Base-by-base conservation (phyloP, 2,888 invertebrate genomes). In the Allacma fusca region DNA sequence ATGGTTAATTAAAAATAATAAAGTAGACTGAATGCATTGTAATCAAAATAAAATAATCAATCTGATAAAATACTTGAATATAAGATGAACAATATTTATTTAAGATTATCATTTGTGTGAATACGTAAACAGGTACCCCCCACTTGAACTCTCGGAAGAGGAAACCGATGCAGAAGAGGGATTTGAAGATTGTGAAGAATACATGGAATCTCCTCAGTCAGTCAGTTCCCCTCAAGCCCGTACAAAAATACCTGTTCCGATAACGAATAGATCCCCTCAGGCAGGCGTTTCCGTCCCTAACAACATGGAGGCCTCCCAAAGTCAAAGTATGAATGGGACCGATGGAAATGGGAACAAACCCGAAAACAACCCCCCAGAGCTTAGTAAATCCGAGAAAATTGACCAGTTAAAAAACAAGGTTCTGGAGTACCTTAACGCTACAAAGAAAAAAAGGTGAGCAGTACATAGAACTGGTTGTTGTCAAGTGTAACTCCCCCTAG, bases 361-460 rank as follows among this genome's bases (percentile, higher is more conserved):
- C 7, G 40, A n/a, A n/a, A n/a, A n/a, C n/a, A n/a, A n/a, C n/a
- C n/a, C 4, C 4, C 34, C 34, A 9, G 34, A 34, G 34, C 34
- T 34, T 4, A 34, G 34, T 9, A 34, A 34, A 34, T 34, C 34
- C 13, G 34, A 34, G 16, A 21, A 68, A 21, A 69, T 69, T 16
- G 71, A 71, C 9, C n/a, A 71, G n/a, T 12, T 71, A 2, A 71
- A 71, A 21, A 57, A 26, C n/a, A 23, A 50, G 16, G 57, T 71
- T 9, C 21, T 71, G 5, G 21, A 71, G 16, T 71, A 57, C 57
- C 44, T 71, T 26, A 57, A 26, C 16, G 26, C 71, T n/a, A 71
- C 57, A 16, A 71, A n/a, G 44, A 13, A 50, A 28, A 57, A 21
- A 57, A 50, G 40, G 40, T 40, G 16, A 19, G 50, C 2, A 50